These are phyloP conservation scores for Halocaridina rubra DNA, from an alignment of 2,888 invertebrate genomes.

Conservation along the genomic window DNA sequence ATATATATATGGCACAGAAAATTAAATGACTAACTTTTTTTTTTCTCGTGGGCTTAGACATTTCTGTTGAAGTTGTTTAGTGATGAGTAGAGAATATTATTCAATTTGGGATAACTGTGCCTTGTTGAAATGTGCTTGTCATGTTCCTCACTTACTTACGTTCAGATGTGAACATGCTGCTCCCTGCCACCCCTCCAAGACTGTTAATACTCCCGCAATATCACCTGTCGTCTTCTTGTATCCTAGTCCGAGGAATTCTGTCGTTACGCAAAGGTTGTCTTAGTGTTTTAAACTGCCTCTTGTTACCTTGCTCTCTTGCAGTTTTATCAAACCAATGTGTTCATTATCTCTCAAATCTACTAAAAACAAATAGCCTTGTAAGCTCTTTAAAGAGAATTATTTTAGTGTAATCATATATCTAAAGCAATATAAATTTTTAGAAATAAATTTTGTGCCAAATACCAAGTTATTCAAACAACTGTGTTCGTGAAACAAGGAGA, in stretches of 20 bases:
- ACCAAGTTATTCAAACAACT: too few relatives aligned
- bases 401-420: constrained; percentile 2
- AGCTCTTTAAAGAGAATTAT: not conserved
- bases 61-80: too few relatives aligned
- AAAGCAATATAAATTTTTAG: too few relatives aligned
- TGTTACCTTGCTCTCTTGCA: constrained; percentile 8
- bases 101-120: constrained; percentile 20
- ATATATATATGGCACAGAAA: too few relatives aligned
- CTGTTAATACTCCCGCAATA: not conserved
- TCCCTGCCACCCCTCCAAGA: constrained; percentile 17
- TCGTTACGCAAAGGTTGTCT: constrained; percentile 14
- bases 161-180: constrained; percentile 1
- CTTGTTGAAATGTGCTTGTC: constrained; percentile 16
- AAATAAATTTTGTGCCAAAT: too few relatives aligned
- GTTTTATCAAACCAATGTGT: constrained; percentile 10
- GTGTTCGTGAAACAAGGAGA: too few relatives aligned
- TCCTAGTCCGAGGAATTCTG: constrained; percentile 33
- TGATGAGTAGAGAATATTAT: not conserved
- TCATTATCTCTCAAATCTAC: constrained; percentile 9
- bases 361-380: not conserved
- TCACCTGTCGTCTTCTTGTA: constrained; percentile 16
- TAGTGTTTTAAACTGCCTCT: not conserved
- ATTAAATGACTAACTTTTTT: too few relatives aligned
- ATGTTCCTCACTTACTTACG: not conserved
- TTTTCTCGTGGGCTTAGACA: too few relatives aligned